Conservation (phyloP, 2,888 invertebrate species). For the Rhyacophila evoluta region DNA sequence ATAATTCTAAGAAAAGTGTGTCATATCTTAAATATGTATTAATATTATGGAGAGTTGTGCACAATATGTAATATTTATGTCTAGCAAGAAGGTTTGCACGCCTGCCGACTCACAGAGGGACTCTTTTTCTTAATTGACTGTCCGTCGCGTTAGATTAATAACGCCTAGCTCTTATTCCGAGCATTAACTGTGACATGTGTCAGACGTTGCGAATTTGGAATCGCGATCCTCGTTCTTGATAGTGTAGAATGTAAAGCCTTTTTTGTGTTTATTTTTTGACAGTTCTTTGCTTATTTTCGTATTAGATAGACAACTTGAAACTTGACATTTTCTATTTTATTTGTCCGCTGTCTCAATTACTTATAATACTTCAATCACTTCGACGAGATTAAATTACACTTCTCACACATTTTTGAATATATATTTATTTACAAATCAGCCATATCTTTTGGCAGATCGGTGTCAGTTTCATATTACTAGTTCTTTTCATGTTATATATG, state of each 20-base stretch:
- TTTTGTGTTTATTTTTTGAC: background rate
- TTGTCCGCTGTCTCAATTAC: background rate
- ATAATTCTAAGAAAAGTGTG: background rate
- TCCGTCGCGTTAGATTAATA: slow-evolving; percentile 10
- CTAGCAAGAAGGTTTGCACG: background rate
- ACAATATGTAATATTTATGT: background rate
- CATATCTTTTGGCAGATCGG: too few relatives aligned
- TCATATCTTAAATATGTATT: background rate
- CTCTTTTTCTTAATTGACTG: slow-evolving; percentile 13
- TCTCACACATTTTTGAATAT: too few relatives aligned
- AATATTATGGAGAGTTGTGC: background rate
- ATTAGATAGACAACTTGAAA: background rate
- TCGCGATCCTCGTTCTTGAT: background rate
- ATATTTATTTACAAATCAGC: too few relatives aligned
- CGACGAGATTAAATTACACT: background rate
- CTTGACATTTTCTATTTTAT: background rate
- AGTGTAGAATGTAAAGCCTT: background rate
- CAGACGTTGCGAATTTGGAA: slow-evolving; percentile 3
- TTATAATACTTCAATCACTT: background rate
- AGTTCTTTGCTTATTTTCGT: background rate
- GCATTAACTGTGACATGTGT: slow-evolving; percentile 10
- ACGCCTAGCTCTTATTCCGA: slow-evolving; percentile 5
- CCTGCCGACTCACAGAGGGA: background rate
- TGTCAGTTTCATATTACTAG: too few relatives aligned
- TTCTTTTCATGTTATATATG: too few relatives aligned